Evolutionary conservation across 2,888 invertebrate genomes (phyloP).

Genomic region (Sisyra terminalis): DNA sequence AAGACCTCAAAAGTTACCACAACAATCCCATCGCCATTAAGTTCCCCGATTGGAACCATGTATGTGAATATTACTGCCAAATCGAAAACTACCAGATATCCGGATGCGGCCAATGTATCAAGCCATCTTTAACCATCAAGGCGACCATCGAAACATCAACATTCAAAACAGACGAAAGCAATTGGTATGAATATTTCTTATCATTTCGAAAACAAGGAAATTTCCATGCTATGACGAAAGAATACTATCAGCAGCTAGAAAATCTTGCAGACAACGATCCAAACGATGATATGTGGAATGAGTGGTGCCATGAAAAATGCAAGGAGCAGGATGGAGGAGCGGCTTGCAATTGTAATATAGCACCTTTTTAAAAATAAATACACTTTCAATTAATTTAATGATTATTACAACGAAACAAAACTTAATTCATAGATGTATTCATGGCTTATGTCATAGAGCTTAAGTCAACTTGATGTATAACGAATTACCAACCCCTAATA

Average conservation of each 20-base stretch:
- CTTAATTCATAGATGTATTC: background rate
- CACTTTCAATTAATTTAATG: background rate
- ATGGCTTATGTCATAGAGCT: background rate
- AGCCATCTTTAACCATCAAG: too few relatives aligned
- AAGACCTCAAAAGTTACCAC: slow-evolving; percentile 9
- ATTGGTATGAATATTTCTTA: slow-evolving; percentile 2
- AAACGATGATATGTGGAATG: slow-evolving; percentile 33
- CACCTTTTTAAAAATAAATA: slow-evolving; percentile 30
- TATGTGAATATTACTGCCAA: slow-evolving; percentile 35
- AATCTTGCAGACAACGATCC: slow-evolving; percentile 8
- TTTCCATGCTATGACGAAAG: background rate
- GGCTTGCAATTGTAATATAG: slow-evolving; percentile 56
- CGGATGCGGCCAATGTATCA: slow-evolving; percentile 31
- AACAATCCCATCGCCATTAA: slow-evolving; percentile 16
- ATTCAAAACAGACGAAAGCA: too few relatives aligned
- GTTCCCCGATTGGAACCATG: slow-evolving; percentile 26
- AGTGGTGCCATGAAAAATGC: slow-evolving; percentile 49
- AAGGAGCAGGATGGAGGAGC: slow-evolving; percentile 54
- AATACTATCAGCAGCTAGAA: slow-evolving; percentile 4
- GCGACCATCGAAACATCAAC: too few relatives aligned
- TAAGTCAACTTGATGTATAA: background rate
- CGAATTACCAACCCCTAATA: too few relatives aligned
- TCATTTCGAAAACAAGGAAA: background rate
- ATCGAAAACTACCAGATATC: slow-evolving; percentile 20
- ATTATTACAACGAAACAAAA: background rate